Conservation (phyloP, 2,888 invertebrate genomes). For the Limnephilus lunatus region DNA sequence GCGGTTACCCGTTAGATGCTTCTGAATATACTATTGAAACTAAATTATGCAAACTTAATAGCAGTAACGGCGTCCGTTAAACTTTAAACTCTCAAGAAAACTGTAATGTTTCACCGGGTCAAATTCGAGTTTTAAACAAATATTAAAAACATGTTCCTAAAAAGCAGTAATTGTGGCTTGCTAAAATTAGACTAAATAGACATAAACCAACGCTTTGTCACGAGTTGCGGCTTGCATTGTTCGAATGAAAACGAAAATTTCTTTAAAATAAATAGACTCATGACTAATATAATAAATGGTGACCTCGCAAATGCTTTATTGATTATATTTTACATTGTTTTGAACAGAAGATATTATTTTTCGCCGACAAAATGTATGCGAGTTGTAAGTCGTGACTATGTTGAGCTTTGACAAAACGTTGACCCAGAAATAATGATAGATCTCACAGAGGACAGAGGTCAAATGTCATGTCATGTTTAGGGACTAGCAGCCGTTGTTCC, state of each 20-base stretch:
- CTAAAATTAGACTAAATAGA: not conserved
- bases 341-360: not conserved
- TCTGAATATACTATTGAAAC: not conserved
- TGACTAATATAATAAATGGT: not conserved
- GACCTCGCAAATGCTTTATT: conserved; percentile 2
- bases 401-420: not conserved
- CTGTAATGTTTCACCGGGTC: not conserved
- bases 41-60: not conserved
- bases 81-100: not conserved
- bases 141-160: not conserved
- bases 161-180: not conserved
- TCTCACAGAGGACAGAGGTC: not conserved
- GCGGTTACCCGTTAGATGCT: not conserved
- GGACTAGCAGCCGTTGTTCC: not conserved
- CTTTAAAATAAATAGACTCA: not conserved
- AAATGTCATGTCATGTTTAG: not conserved
- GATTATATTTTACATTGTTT: not conserved
- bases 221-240: not conserved
- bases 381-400: not conserved
- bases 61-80: not conserved
- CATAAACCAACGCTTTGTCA: not conserved
- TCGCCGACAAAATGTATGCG: not conserved
- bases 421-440: conserved; percentile 1
- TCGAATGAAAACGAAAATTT: not conserved
- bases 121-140: not conserved